Percentiles rank a stretch among this genome's conserved stretches.
These are phyloP conservation scores for Sympetrum striolatum DNA, from an alignment of 2,888 invertebrate species.

Conservation along the genomic window DNA sequence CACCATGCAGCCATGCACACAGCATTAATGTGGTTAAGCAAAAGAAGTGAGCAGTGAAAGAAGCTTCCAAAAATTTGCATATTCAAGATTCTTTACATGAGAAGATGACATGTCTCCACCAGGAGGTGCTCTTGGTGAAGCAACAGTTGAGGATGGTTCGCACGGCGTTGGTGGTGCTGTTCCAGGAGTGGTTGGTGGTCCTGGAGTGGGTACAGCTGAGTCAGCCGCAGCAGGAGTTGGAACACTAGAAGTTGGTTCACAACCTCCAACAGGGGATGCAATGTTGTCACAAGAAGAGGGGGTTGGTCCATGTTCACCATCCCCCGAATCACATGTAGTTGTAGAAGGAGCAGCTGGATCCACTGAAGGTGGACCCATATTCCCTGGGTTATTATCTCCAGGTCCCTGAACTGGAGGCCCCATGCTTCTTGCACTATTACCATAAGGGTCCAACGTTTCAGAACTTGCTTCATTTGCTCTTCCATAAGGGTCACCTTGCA, in stretches of 20 bases:
- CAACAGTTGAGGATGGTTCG: constrained; percentile 28
- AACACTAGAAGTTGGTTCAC: constrained; percentile 28
- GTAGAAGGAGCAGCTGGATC: constrained; percentile 22
- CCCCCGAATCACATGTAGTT: constrained; percentile 6
- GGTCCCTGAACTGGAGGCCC: constrained; percentile 7
- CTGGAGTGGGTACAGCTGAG: constrained; percentile 44
- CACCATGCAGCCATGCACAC: neutral
- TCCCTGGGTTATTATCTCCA: constrained; percentile 9
- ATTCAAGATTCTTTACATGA: constrained; percentile 40
- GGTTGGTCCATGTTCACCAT: constrained; percentile 13
- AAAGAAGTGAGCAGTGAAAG: neutral
- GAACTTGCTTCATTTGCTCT: neutral
- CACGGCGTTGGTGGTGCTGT: constrained; percentile 38
- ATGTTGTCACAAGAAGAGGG: constrained; percentile 19
- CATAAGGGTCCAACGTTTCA: constrained; percentile 25
- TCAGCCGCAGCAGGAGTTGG: constrained; percentile 7
- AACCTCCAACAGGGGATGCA: constrained; percentile 6
- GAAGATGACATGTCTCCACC: constrained; percentile 40
- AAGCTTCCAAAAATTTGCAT: neutral
- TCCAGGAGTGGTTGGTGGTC: constrained; percentile 37
- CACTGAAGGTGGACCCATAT: constrained; percentile 20
- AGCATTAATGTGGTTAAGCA: neutral
- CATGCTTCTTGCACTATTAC: neutral
- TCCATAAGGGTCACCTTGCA: constrained; percentile 24
- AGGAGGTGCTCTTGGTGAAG: constrained; percentile 40